Conservation (phyloP, 2,797 vertebrate genomes). For the Aselliscus stoliczkanus region DNA sequence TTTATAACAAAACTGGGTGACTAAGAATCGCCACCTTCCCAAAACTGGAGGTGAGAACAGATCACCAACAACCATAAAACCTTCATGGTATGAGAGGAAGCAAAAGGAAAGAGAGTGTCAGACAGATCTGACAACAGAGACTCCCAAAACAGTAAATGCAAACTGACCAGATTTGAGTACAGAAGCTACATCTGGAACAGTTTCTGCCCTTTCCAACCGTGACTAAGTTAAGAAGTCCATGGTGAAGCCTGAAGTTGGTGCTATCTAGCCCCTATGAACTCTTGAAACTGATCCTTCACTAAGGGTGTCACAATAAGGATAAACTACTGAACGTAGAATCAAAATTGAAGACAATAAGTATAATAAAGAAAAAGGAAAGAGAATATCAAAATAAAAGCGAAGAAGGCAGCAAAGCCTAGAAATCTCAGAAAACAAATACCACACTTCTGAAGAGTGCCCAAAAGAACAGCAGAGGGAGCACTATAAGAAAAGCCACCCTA, state of each 20-base stretch:
- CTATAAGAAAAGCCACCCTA: neutral
- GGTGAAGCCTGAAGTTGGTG: neutral
- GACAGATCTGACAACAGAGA: neutral
- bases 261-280: neutral
- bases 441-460: neutral
- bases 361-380: neutral
- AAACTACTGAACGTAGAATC: neutral
- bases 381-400: neutral
- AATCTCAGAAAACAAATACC: conserved; percentile 27
- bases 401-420: neutral
- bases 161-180: neutral
- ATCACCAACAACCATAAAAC: neutral
- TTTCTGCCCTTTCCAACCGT: neutral
- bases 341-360: neutral
- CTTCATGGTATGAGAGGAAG: neutral
- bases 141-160: neutral
- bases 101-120: neutral
- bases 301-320: neutral
- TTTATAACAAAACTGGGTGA: conserved; percentile 16
- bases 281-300: neutral
- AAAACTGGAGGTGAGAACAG: neutral
- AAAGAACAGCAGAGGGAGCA: neutral
- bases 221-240: neutral
- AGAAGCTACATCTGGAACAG: neutral
- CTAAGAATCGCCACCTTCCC: neutral